These are phyloP conservation scores for Eristalinus aeneus DNA, from an alignment of 2,888 invertebrate species.

Conservation along the genomic window DNA sequence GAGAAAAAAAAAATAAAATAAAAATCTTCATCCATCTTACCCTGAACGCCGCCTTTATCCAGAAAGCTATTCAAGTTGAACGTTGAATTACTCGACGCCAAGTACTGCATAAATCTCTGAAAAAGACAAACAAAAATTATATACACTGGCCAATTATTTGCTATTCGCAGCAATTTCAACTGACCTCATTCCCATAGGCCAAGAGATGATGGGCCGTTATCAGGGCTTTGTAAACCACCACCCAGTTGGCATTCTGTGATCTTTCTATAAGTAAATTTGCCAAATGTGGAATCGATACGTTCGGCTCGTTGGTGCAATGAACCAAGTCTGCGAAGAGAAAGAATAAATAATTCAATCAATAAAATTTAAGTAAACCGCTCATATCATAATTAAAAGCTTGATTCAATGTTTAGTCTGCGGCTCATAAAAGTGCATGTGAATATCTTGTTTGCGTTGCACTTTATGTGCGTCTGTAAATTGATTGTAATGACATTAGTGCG, in stretches of 20 bases:
- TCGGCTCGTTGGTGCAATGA: slow-evolving; percentile 99
- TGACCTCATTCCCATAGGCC: slow-evolving; percentile 99
- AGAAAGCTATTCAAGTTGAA: slow-evolving; percentile 99
- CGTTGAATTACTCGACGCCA: slow-evolving; percentile 99
- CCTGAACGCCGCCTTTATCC: slow-evolving; percentile 98
- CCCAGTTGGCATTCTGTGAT: slow-evolving; percentile 99
- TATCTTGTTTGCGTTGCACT: background rate
- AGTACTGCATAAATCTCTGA: slow-evolving; percentile 99
- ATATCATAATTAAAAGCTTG: background rate
- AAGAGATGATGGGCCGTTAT: slow-evolving; percentile 99
- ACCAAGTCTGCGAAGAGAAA: slow-evolving; percentile 92
- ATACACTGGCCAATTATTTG: background rate
- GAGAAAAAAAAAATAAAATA: slow-evolving; percentile 17
- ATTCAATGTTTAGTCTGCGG: background rate
- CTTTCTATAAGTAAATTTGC: slow-evolving; percentile 99
- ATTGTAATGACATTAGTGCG: background rate
- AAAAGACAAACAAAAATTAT: slow-evolving; percentile 78
- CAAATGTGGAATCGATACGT: slow-evolving; percentile 99
- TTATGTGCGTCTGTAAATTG: background rate
- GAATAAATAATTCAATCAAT: slow-evolving; percentile 58
- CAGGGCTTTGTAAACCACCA: slow-evolving; percentile 98
- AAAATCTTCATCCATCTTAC: slow-evolving; percentile 82
- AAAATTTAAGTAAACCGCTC: background rate
- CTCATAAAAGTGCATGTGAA: background rate
- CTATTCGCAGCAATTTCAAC: slow-evolving; percentile 11